Base-by-base conservation (phyloP, 2,888 invertebrate species). In the Monopis laevigella region DNA sequence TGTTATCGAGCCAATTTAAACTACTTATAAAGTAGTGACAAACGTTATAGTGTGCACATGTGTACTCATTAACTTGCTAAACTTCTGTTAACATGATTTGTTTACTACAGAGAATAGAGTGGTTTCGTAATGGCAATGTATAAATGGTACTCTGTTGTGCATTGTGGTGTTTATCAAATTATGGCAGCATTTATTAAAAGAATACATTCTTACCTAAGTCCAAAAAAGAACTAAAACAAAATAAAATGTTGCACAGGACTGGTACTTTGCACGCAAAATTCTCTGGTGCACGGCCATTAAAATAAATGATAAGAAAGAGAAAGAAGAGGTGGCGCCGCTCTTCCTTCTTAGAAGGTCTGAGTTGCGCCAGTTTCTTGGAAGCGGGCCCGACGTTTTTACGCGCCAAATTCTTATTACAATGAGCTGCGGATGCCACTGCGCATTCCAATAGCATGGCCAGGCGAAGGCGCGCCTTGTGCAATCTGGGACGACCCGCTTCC, bases 331-430 rank as follows among this genome's bases (percentile, higher is more conserved):
- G 38, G 39, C 28, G 26, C 39, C 39, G 27, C 16, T 39, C 39
- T 16, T 48, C 48, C 45, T 68, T 68, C 67, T 50, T 50, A 50
- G 63, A 67, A 68, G 43, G 51, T 51, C 50, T 59, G 57, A 57
- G 54, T 58, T 56, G 55, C 55, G 58, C 59, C 27, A 10, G 39
- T n/a, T 39, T 39, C 39, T 39, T 27, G 39, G 39, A 39, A 39
- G 39, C 26, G 21, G 21, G 36, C 10, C 36, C 19, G 16, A 2
- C 39, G 17, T 39, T 39, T 39, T 39, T 39, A 39, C 39, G 55
- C 56, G 58, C 61, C 58, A 63, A 65, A 65, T 61, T 67, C 58
- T 61, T 59, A 59, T 59, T 59, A 61, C 59, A 62, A 62, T 56
- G 51, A 46, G 41, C 32, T 41, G 30, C 43, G 45, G 40, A 46